These are phyloP conservation scores for Macrosteles quadrilineatus DNA, from an alignment of 1,140 invertebrate species.

Conservation along the genomic window DNA sequence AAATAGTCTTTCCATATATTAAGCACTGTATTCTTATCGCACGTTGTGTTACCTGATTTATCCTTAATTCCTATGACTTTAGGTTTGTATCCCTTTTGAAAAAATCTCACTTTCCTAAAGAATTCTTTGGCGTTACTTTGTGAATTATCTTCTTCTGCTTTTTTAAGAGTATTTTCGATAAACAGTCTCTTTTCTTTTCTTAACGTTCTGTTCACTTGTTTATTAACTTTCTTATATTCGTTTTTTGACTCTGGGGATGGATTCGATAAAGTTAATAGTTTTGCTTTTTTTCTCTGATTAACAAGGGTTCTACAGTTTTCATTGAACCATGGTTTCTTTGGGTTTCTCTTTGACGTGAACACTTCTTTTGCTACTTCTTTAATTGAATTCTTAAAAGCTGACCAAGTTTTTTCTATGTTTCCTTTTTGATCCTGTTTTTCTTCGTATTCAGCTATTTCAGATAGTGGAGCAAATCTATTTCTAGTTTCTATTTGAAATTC, in stretches of 20 bases:
- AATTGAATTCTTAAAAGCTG: background rate
- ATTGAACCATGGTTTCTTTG: conserved; percentile 35
- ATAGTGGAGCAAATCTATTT: background rate
- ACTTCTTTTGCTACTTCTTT: conserved; percentile 2
- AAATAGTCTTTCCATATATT: conserved; percentile 32
- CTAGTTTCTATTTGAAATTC: background rate
- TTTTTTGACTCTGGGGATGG: conserved; percentile 19
- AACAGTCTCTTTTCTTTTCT: conserved; percentile 34
- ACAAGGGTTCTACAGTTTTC: conserved; percentile 26
- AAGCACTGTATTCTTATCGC: background rate
- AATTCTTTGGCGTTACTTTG: conserved; percentile 29
- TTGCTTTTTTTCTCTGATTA: conserved; percentile 26
- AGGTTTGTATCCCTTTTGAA: conserved; percentile 35
- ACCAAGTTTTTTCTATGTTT: conserved; percentile 21
- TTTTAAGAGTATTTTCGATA: conserved; percentile 25
- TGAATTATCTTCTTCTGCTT: conserved; percentile 16
- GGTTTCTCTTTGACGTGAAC: background rate
- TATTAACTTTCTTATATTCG: conserved; percentile 17
- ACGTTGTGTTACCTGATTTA: background rate
- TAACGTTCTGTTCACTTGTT: conserved; percentile 30
- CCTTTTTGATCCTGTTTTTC: background rate
- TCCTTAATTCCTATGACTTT: background rate
- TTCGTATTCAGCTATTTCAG: background rate
- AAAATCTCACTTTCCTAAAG: conserved; percentile 30
- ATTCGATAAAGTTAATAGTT: too few species aligned